Evolutionary conservation across 1,140 invertebrate genomes (phyloP).

Genomic region (Drosophila takahashii): DNA sequence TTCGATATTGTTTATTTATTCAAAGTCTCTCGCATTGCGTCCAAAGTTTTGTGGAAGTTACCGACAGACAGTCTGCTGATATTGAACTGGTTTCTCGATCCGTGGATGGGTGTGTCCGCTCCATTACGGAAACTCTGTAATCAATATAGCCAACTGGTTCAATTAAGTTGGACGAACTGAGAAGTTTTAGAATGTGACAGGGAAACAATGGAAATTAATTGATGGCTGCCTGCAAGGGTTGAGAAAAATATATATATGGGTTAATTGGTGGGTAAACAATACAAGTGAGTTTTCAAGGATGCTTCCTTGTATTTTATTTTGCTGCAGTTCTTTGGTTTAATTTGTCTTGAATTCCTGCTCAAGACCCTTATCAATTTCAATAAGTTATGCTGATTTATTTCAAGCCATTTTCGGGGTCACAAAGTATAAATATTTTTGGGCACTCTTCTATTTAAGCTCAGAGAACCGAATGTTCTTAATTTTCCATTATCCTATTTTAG

Average conservation of each 20-base stretch:
- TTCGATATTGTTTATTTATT: constrained; percentile 32
- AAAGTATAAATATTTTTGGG: constrained; percentile 6
- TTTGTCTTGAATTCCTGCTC: no score
- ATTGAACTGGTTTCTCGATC: constrained; percentile 22
- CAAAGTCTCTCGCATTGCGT: constrained; percentile 24
- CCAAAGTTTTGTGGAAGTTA: constrained; percentile 1
- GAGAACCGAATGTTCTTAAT: not conserved
- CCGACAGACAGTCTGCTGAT: constrained; percentile 30
- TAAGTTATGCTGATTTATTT: not conserved
- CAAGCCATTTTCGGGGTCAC: constrained; percentile 2
- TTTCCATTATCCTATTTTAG: constrained; percentile 10
- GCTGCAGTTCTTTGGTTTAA: not conserved
- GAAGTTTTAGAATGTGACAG: not conserved
- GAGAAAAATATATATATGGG: not conserved
- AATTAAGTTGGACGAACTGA: constrained; percentile 7
- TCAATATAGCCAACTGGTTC: constrained; percentile 15
- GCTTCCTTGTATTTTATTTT: not conserved
- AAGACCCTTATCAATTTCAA: constrained; percentile 28
- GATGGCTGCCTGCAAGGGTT: not conserved
- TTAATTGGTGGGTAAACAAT: not conserved
- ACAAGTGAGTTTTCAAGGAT: not conserved
- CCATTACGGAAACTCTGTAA: constrained; percentile 20
- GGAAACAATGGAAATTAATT: constrained; percentile 1
- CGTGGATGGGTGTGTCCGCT: constrained; percentile 20
- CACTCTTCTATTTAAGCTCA: constrained; percentile 5